A percentile compares a stretch with the other conserved stretches of the same genome.
Conservation (phyloP, 1,140 invertebrate species). For the Macrobrachium rosenbergii region DNA sequence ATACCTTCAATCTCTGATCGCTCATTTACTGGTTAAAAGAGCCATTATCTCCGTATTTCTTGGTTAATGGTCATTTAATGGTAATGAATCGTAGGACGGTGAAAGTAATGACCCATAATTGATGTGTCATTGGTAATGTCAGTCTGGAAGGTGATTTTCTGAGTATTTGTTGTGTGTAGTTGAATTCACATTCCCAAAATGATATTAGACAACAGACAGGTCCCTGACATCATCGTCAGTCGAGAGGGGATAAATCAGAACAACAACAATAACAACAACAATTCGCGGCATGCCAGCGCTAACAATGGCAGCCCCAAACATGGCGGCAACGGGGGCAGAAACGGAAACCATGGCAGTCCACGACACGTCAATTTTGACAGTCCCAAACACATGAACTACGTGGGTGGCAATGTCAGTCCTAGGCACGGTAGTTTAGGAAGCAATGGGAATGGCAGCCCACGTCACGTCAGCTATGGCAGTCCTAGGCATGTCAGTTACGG, state of each 20-base stretch:
- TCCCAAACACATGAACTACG: slow-evolving; percentile 4
- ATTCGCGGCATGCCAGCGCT: neutral
- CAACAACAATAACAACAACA: slow-evolving; percentile 38
- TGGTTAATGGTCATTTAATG: too few relatives aligned
- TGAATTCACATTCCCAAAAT: slow-evolving; percentile 5
- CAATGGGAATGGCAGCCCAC: slow-evolving; percentile 39
- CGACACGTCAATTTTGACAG: neutral
- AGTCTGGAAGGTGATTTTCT: neutral
- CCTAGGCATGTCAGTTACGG: slow-evolving; percentile 33
- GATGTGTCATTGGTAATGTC: neutral
- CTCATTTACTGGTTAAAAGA: too few relatives aligned
- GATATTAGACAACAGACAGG: slow-evolving; percentile 56
- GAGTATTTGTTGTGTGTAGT: neutral
- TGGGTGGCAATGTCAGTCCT: slow-evolving; percentile 5
- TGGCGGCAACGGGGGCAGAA: neutral
- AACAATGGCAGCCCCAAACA: neutral
- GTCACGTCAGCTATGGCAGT: slow-evolving; percentile 30
- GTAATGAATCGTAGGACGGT: too few relatives aligned
- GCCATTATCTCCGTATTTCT: too few relatives aligned
- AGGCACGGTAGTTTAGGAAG: neutral
- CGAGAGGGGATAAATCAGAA: slow-evolving; percentile 43
- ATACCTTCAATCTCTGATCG: too few relatives aligned
- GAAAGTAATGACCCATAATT: neutral
- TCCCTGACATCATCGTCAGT: slow-evolving; percentile 54
- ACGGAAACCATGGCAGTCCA: neutral